These are phyloP conservation scores for Leontopithecus rosalia DNA, from an alignment of 2,797 vertebrate genomes.

Conservation along the genomic window DNA sequence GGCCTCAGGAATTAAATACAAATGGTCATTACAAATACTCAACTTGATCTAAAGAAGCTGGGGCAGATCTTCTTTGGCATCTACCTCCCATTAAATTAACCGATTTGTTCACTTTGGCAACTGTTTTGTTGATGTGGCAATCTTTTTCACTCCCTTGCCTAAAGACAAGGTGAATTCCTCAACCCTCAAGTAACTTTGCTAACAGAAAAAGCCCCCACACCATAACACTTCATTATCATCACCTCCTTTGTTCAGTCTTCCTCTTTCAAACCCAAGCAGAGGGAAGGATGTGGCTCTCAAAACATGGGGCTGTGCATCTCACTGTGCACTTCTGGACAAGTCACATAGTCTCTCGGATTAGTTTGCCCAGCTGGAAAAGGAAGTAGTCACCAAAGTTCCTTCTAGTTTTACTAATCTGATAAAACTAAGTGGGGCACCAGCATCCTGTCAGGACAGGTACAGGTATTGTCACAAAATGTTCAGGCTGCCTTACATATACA, in stretches of 20 bases:
- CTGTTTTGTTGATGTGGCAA: not conserved
- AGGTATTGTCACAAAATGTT: not conserved
- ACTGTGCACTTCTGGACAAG: not conserved
- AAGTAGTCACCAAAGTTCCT: not conserved
- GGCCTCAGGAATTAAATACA: not conserved
- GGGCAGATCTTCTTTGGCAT: not conserved
- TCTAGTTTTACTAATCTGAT: not conserved
- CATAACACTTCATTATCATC: not conserved
- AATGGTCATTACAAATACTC: conserved; percentile 52
- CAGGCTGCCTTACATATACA: not conserved
- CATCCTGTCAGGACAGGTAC: not conserved
- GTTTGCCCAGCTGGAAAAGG: not conserved
- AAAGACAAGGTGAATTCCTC: not conserved
- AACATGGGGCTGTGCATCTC: not conserved
- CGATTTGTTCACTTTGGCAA: not conserved
- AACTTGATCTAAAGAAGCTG: conserved; percentile 37
- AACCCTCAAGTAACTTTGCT: not conserved
- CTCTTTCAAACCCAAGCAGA: not conserved
- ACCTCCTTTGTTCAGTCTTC: not conserved
- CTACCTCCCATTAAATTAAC: not conserved
- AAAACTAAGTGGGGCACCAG: not conserved
- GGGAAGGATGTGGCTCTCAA: not conserved
- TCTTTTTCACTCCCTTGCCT: not conserved
- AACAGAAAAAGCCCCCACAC: not conserved
- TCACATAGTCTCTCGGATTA: not conserved